Evolutionary conservation across 2,888 invertebrate species (phyloP), one percentile per base, ranked within the genome.

Genomic region (Ormyrus nitidulus): DNA sequence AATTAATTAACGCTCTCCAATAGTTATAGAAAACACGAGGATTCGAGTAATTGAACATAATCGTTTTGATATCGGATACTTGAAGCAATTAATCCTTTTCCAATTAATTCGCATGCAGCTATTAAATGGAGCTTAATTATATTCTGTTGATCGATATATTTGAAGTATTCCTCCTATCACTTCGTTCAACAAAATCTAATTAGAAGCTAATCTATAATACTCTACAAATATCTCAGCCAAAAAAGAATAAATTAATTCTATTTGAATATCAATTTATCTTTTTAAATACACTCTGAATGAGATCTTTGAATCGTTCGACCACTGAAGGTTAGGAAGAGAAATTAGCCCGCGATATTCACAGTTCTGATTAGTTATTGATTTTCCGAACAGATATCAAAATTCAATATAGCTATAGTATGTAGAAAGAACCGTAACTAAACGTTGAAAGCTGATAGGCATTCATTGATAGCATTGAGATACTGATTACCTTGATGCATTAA

Each of bases 361-460:
- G 53, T 11, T 53, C 51, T 19, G 49, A 65, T 48, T 65, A 53
- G 19, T 9, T 66, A 74, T 66, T 58, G 74, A 74, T 74, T 66
- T 51, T 7, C 6, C 49, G 49, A 62, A 65, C 58, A 19, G 46
- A 68, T 75, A 44, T 75, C 48, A 53, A 69, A 61, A 53, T 53
- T 61, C 66, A 53, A 69, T 69, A 68, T 48, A 69, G 68, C 53
- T 66, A 65, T 66, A 65, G 64, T 49, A 34, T 6, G n/a, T 51
- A 54, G 74, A 49, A 58, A 59, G 56, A 34, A n/a, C n/a, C 54
- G 34, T 69, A 69, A 69, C 54, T 64, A 56, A 69, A 76, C 46
- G 11, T 7, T 13, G 66, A 66, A 66, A 66, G 58, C 51, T 64
- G 77, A 76, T 76, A 53, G 49, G 46, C 19, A 70, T 77, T 70